Conservation (phyloP, 2,113 vertebrate species). For the Oophaga pumilio region DNA sequence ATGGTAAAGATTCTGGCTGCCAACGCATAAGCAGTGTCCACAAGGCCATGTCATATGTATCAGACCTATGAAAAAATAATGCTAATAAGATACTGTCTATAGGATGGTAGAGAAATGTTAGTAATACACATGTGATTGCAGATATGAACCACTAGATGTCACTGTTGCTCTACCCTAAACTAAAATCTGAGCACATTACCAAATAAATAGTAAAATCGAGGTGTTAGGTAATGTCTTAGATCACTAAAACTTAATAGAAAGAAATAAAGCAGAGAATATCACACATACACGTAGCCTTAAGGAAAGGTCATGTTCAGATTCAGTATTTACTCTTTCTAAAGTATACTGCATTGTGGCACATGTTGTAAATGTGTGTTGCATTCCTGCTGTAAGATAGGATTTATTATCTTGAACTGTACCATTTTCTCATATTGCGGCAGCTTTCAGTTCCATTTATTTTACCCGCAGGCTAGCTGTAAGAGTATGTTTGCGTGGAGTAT, state of each 20-base stretch:
- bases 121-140: neutral
- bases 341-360: neutral
- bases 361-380: neutral
- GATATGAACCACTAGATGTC: constrained; percentile 18
- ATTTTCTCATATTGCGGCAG: too few species aligned
- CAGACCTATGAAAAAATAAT: neutral
- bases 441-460: too few species aligned
- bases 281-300: constrained; percentile 42
- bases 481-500: too few species aligned
- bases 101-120: neutral
- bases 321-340: constrained; percentile 13
- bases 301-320: constrained; percentile 37
- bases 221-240: neutral
- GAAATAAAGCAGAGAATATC: constrained; percentile 4
- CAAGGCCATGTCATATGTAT: too few species aligned
- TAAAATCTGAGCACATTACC: neutral
- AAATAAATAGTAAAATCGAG: neutral
- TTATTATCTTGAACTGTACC: neutral
- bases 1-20: too few species aligned
- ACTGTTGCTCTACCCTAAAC: neutral
- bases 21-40: too few species aligned
- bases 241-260: constrained; percentile 13
- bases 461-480: too few species aligned
- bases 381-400: neutral
- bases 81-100: neutral